Base-by-base conservation (phyloP, 2,113 vertebrate genomes). In the Stigmatopora argus region DNA sequence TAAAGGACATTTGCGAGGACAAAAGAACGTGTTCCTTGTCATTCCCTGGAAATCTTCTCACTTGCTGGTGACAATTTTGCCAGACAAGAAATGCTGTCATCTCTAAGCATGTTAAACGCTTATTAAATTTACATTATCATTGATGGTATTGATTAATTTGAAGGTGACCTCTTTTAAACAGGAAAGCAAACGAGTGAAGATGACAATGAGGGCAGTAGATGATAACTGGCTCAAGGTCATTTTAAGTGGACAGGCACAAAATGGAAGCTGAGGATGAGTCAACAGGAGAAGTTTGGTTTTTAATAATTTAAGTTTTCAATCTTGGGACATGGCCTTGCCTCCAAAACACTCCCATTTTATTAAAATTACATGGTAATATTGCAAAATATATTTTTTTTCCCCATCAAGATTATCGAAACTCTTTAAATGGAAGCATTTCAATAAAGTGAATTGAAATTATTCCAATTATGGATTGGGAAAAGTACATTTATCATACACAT, bases 181-280 rank as follows among this genome's bases (percentile, higher is more conserved):
- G 60, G 59, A 63, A 66, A 63, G 71, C 78, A 62, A 71, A 77
- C 78, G 66, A 65, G 67, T 65, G 60, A 59, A 26, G 60, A 64
- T 60, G 69, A 56, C 56, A 62, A 72, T 45, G 26, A 19, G 12
- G 79, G 73, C 66, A 67, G 70, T 69, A 63, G 74, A 72, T 65
- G 75, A 80, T 44, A 71, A 77, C 77, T 35, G 65, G 72, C 67
- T 83, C 80, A 83, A 82, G 87, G 87, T 82, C 76, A 82, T 87
- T 78, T 82, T 81, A 73, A 14, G 52, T 18, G 61, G 56, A 41
- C 67, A 62, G 61, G 15, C 62, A 65, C 55, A 52, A 78, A 73
- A 73, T 79, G 71, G 78, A 82, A 59, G 64, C 2, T 1, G 52
- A 55, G 11, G 52, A 55, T 55, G 21, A 26, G 52, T 55, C 52